Base-by-base conservation (phyloP, 1,140 invertebrate species). In the Coelopa frigida region DNA sequence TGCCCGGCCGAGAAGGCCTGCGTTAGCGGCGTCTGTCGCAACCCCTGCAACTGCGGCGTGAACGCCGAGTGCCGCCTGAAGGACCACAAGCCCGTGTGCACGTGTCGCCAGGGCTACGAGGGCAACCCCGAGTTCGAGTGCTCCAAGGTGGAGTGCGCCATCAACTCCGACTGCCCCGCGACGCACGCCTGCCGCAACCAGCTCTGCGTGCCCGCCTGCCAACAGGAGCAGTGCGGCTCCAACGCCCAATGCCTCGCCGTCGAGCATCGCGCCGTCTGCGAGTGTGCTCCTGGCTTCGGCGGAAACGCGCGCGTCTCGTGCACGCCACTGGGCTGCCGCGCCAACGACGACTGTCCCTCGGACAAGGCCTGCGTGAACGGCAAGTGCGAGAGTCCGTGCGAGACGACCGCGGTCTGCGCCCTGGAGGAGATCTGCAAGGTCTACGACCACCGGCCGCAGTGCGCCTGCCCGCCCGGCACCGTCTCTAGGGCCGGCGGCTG, bases 21-120 rank as follows among this genome's bases (percentile, higher is more conserved):
- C 55, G 71, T 90, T 46, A 83, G 84, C 47, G 82, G 81, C 10
- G 72, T 88, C 14, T 94, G 89, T 61, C 78, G 74, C 51, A 78
- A 89, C 59, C 87, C 88, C 2, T 93, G 89, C 61, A 78, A 81
- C 35, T 89, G 87, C 61, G 87, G 86, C 26, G 70, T 80, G 0
- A 87, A 88, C 55, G 82, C 89, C 1, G 80, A 87, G 47, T 93
- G 88, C 57, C 78, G 79, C 52, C 81, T 91, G 35, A 78, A 78
- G 59, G 79, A 89, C 54, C 87, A 90, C 53, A 88, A 87, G 66
- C 87, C 87, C 0, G 81, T 88, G 0, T 93, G 89, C 57, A 82
- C 85, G 1, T 93, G 89, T 62, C 72, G 77, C 47, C 77, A 78
- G 49, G 87, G 87, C 20, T 92, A 81, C 58, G 81, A 87, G 37